A percentile compares a stretch with the other conserved stretches of the same genome.
phyloP scores from a whole-genome alignment of 2,797 vertebrate species.

The Coluber constrictor region DNA sequence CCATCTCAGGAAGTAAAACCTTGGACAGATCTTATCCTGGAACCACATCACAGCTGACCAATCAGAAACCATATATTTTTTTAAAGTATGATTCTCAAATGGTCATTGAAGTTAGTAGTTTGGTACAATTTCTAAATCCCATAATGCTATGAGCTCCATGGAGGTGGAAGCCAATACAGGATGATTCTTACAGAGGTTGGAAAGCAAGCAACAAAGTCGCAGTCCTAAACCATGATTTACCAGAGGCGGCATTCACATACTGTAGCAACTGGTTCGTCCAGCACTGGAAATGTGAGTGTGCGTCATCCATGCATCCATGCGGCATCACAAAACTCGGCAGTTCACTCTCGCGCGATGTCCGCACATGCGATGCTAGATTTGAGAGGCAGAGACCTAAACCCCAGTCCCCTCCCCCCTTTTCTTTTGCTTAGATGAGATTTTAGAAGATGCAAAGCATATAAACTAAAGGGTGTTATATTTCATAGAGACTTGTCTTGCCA shows the following conservation, averaged over 20 bases:
- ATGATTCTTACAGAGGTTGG: neutral
- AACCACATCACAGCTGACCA: neutral
- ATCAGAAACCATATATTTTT: neutral
- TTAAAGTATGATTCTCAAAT: neutral
- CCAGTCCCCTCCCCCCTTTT: accelerated
- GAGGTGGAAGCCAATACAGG: neutral
- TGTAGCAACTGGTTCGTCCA: no score
- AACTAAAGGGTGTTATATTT: neutral
- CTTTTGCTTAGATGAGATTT: neutral
- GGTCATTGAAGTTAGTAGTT: neutral
- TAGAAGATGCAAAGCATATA: neutral
- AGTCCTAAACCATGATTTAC: neutral
- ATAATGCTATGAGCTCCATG: neutral
- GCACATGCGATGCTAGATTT: neutral
- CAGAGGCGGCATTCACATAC: no score
- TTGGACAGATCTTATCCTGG: neutral
- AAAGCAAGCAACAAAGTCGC: neutral
- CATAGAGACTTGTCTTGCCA: no score
- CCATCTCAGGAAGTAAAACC: neutral
- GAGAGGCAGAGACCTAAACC: neutral
- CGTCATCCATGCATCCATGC: no score
- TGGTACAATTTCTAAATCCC: neutral
- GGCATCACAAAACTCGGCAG: no score
- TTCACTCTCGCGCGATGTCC: no score
- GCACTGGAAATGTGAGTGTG: no score